These are phyloP conservation scores for Girardinus metallicus DNA, from an alignment of 2,797 vertebrate species.

Conservation along the genomic window DNA sequence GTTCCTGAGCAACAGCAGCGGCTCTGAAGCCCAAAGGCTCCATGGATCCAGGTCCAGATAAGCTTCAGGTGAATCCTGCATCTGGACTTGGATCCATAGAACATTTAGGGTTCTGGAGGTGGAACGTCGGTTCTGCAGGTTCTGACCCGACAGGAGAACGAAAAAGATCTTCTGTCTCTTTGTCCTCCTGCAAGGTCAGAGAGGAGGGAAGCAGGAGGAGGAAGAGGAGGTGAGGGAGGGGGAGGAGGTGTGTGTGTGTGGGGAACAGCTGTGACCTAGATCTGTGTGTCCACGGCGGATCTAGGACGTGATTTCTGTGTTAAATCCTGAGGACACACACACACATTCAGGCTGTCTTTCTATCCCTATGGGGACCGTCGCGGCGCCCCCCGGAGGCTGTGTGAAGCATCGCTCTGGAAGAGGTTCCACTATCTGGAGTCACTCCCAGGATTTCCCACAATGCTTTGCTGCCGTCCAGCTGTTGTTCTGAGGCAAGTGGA, in stretches of 20 bases:
- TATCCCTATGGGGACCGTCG: neutral
- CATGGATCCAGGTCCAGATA: neutral
- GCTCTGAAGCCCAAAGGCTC: neutral
- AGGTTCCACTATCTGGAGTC: neutral
- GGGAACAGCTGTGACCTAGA: conserved; percentile 78
- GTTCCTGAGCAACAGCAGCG: neutral
- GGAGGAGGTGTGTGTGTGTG: conserved; percentile 39
- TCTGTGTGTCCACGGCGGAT: conserved; percentile 44
- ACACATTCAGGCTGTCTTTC: neutral
- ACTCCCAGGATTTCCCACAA: neutral
- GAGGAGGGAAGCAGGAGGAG: neutral
- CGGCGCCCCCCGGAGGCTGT: neutral
- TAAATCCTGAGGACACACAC: conserved; percentile 56
- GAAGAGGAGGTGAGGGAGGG: conserved; percentile 3
- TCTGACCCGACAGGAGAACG: neutral
- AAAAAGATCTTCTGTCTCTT: neutral
- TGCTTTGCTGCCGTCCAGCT: neutral
- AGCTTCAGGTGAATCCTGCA: neutral
- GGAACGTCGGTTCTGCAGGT: neutral
- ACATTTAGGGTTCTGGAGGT: neutral
- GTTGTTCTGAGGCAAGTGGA: neutral
- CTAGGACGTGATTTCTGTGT: conserved; percentile 57
- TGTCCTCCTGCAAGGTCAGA: conserved; percentile 9
- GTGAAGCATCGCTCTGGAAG: neutral
- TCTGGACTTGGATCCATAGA: neutral